These are phyloP conservation scores for Polydrusus cervinus DNA, from an alignment of 2,888 invertebrate species.

Conservation along the genomic window DNA sequence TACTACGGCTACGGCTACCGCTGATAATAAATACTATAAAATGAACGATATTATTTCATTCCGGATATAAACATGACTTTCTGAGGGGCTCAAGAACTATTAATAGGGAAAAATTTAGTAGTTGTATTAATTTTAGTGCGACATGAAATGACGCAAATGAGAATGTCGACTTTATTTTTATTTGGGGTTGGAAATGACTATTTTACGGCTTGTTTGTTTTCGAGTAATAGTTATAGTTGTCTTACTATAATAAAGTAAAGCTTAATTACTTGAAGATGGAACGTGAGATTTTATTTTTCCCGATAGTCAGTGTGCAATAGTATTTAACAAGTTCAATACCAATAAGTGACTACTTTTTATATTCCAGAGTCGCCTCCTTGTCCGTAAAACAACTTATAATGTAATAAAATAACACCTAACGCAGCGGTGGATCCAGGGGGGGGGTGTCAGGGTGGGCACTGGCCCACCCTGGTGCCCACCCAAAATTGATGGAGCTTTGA, in stretches of 20 bases:
- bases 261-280: constrained; percentile 23
- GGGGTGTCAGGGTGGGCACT: too few species aligned
- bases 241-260: constrained; percentile 24
- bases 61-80: constrained; percentile 41
- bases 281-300: neutral
- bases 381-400: too few species aligned
- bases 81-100: constrained; percentile 27
- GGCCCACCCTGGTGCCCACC: too few species aligned
- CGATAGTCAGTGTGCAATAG: neutral
- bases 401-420: too few species aligned
- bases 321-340: too few species aligned
- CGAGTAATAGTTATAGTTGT: constrained; percentile 15
- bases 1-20: constrained; percentile 21
- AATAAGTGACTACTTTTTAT: too few species aligned
- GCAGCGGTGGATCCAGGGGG: too few species aligned
- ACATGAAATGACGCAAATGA: constrained; percentile 7
- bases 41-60: constrained; percentile 38
- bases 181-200: constrained; percentile 37
- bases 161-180: constrained; percentile 24
- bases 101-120: constrained; percentile 49
- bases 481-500: too few species aligned
- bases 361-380: too few species aligned
- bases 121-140: constrained; percentile 51
- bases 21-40: constrained; percentile 41
- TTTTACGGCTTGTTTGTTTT: constrained; percentile 39